These are phyloP conservation scores for Gymnorhina tibicen DNA, from an alignment of 2,113 vertebrate genomes.

Conservation along the genomic window DNA sequence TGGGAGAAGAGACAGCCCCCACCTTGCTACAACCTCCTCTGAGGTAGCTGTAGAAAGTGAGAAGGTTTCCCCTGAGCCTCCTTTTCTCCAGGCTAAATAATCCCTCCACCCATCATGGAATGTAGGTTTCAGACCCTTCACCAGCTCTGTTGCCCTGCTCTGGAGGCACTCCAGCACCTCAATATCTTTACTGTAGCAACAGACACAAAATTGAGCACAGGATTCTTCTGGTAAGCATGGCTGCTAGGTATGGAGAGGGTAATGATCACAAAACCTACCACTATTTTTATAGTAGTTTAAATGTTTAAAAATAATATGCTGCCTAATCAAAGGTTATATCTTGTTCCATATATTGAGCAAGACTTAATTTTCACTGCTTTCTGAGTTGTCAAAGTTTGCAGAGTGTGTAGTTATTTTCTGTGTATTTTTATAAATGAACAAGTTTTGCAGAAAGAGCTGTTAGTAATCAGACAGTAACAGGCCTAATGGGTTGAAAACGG, in stretches of 20 bases:
- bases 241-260: background rate
- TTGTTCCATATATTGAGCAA: background rate
- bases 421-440: background rate
- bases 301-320: background rate
- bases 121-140: background rate
- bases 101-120: background rate
- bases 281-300: background rate
- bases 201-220: background rate
- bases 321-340: background rate
- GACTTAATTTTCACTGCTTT: background rate
- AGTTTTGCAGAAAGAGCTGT: background rate
- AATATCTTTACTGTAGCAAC: background rate
- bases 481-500: background rate
- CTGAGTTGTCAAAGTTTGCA: background rate
- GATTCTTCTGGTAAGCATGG: background rate
- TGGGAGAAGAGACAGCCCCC: fast-evolving
- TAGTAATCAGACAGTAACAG: background rate
- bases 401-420: background rate
- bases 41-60: background rate
- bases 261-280: background rate
- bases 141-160: background rate
- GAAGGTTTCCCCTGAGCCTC: background rate
- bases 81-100: background rate
- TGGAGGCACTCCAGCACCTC: background rate
- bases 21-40: background rate